These are phyloP conservation scores for Leptobrachium leishanense DNA, from an alignment of 2,113 vertebrate genomes.

Conservation along the genomic window DNA sequence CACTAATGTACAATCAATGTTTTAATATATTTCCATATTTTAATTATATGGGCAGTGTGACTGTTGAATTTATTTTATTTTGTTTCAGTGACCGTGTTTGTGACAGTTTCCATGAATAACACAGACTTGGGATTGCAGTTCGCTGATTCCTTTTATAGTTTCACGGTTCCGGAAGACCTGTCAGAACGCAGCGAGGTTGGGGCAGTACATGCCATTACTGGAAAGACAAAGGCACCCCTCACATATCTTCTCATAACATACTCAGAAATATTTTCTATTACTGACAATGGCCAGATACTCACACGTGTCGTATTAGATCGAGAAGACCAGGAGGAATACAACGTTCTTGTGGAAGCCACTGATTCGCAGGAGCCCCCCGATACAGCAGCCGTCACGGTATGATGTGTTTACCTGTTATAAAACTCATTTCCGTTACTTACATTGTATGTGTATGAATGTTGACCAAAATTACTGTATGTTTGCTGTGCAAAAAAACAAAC, in stretches of 20 bases:
- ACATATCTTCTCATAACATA: slow-evolving; percentile 65
- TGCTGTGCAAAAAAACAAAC: too few species aligned
- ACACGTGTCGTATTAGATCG: slow-evolving; percentile 59
- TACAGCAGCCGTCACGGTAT: slow-evolving; percentile 66
- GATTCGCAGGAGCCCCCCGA: slow-evolving; percentile 66
- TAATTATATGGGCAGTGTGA: too few species aligned
- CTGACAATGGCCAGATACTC: slow-evolving; percentile 58
- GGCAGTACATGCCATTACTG: slow-evolving; percentile 58
- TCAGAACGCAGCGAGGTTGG: slow-evolving; percentile 57
- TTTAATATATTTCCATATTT: too few species aligned
- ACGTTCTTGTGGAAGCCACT: slow-evolving; percentile 66
- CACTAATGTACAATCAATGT: too few species aligned
- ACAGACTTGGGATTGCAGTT: slow-evolving; percentile 61
- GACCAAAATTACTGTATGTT: too few species aligned
- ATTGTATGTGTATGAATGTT: too few species aligned
- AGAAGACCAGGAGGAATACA: slow-evolving; percentile 66
- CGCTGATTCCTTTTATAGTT: slow-evolving; percentile 65
- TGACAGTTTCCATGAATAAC: slow-evolving; percentile 59
- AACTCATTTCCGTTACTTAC: too few species aligned
- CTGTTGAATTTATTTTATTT: background rate
- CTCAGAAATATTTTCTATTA: slow-evolving; percentile 62
- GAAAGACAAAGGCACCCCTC: slow-evolving; percentile 55
- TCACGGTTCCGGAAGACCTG: slow-evolving; percentile 64
- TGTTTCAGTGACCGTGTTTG: slow-evolving; percentile 58
- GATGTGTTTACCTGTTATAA: background rate